Conservation (phyloP, 2,113 vertebrate genomes). For the crab-eating macaque (Macaca fascicularis) region DNA sequence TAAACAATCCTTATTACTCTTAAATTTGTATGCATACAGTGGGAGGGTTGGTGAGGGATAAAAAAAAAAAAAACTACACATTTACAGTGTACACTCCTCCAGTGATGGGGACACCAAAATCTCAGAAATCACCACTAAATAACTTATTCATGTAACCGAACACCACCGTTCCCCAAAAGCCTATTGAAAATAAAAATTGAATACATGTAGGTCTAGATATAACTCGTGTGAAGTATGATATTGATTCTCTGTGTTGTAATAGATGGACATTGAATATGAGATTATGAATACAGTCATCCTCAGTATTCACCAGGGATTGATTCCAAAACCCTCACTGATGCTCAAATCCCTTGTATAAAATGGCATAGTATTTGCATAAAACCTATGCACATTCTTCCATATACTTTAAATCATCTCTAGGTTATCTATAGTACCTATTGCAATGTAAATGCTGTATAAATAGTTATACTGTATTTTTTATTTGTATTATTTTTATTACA, state of each 20-base stretch:
- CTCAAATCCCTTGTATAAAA: not conserved
- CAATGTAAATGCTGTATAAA: not conserved
- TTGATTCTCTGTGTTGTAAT: not conserved
- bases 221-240: not conserved
- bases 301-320: not conserved
- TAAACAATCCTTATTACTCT: not conserved
- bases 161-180: too few species aligned
- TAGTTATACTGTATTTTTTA: not conserved
- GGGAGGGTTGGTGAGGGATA: too few species aligned
- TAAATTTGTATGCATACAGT: not conserved
- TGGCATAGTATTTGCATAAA: not conserved
- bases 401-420: not conserved
- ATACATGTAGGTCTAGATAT: not conserved
- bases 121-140: too few species aligned
- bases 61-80: too few species aligned
- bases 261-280: not conserved
- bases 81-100: too few species aligned
- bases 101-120: too few species aligned
- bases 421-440: not conserved
- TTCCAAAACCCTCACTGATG: not conserved
- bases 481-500: not conserved
- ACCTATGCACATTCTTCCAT: not conserved
- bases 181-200: not conserved
- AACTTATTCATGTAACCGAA: too few species aligned
- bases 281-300: not conserved